Conservation (phyloP, 2,797 vertebrate species). For the Remorina albescens region DNA sequence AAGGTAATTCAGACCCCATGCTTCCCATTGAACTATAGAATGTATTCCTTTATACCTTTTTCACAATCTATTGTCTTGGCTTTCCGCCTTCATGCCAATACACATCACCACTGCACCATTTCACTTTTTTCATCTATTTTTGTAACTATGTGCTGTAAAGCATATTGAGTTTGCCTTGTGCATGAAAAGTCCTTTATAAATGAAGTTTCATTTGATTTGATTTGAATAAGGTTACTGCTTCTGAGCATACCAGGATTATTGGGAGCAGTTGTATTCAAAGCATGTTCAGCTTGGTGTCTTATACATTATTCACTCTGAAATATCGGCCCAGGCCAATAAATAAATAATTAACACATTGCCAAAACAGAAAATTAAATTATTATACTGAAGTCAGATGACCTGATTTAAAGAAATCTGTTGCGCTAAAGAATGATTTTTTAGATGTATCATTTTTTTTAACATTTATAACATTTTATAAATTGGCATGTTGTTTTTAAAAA, state of each 20-base stretch:
- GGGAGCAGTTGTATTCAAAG: neutral
- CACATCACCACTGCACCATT: too few species aligned
- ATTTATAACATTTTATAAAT: neutral
- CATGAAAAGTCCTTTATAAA: too few species aligned
- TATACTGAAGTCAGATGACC: too few species aligned
- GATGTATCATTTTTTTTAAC: neutral
- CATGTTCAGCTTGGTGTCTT: slow-evolving; percentile 6
- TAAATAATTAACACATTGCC: neutral
- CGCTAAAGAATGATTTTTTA: neutral
- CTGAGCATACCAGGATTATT: neutral
- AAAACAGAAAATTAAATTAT: neutral
- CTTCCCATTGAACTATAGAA: slow-evolving; percentile 16
- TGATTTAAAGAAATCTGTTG: too few species aligned
- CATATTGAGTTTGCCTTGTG: too few species aligned
- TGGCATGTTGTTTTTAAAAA: neutral
- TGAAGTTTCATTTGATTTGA: too few species aligned
- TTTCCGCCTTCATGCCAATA: slow-evolving; percentile 20
- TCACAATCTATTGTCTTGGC: slow-evolving; percentile 33
- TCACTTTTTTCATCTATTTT: too few species aligned
- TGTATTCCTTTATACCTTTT: slow-evolving; percentile 35
- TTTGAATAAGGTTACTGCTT: slow-evolving; percentile 49
- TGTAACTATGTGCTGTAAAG: too few species aligned
- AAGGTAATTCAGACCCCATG: slow-evolving; percentile 37
- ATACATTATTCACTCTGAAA: neutral
- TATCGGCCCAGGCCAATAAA: neutral